Percentiles rank a stretch among this genome's conserved stretches.
phyloP scores from a whole-genome alignment of 2,888 invertebrate genomes.

The Bimastos eiseni region DNA sequence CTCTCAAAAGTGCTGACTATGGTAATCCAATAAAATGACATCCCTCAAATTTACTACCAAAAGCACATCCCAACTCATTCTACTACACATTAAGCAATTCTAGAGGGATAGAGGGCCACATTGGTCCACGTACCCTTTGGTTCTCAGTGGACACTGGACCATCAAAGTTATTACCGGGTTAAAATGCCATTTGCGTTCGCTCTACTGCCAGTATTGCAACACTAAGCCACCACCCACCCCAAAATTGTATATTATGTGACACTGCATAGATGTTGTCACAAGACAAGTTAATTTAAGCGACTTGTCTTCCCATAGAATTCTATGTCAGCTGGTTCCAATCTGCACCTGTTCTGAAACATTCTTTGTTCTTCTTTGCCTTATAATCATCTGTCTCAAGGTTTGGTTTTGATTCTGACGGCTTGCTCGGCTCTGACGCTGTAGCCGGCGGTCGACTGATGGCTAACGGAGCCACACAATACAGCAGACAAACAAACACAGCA shows the following conservation, averaged over 20 bases:
- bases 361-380: constrained; percentile 23
- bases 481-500: not conserved
- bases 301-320: not conserved
- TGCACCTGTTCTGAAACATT: not conserved
- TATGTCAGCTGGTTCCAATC: not conserved
- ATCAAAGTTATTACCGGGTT: not conserved
- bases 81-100: not conserved
- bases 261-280: not conserved
- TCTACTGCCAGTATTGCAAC: not conserved
- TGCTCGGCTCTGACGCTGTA: not conserved
- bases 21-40: not conserved
- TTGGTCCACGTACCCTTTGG: not conserved
- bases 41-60: not conserved
- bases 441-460: not conserved
- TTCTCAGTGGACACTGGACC: not conserved
- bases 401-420: not conserved
- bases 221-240: not conserved
- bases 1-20: not conserved
- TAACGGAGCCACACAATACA: not conserved
- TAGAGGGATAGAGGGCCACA: not conserved
- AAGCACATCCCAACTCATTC: not conserved
- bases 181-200: not conserved
- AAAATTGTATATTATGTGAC: not conserved
- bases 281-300: not conserved
- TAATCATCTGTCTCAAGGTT: constrained; percentile 19